phyloP scores from a whole-genome alignment of 2,797 vertebrate genomes.

The Melanotaenia parkinsoni region DNA sequence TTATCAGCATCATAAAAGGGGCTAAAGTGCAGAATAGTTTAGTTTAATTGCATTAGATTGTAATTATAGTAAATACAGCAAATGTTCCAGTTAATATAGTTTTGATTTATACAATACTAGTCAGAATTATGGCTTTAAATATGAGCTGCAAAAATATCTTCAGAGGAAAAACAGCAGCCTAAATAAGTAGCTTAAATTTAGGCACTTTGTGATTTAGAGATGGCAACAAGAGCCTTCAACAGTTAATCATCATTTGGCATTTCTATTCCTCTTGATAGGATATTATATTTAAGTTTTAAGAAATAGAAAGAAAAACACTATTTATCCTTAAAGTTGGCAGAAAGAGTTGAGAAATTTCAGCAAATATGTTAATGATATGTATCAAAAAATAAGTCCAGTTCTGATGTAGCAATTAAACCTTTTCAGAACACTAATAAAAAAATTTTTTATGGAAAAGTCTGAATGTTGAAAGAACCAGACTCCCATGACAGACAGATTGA shows the following conservation, averaged over 20 bases:
- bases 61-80: too few relatives aligned
- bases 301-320: not conserved
- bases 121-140: too few relatives aligned
- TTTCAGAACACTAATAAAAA: not conserved
- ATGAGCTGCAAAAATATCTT: too few relatives aligned
- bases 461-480: not conserved
- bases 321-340: not conserved
- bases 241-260: not conserved
- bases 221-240: not conserved
- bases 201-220: not conserved
- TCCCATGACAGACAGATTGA: slow-evolving; percentile 39
- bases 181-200: not conserved
- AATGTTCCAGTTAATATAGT: too few relatives aligned
- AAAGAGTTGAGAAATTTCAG: not conserved
- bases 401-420: not conserved
- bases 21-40: too few relatives aligned
- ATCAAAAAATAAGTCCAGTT: not conserved
- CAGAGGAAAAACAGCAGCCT: too few relatives aligned
- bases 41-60: too few relatives aligned
- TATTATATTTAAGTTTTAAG: not conserved
- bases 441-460: not conserved
- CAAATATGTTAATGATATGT: too few relatives aligned
- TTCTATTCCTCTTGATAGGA: too few relatives aligned
- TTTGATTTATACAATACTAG: too few relatives aligned
- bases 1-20: too few relatives aligned